Percentiles rank a stretch among this genome's conserved stretches.
phyloP scores from a whole-genome alignment of 2,888 invertebrate genomes.

The Phengaris arion region DNA sequence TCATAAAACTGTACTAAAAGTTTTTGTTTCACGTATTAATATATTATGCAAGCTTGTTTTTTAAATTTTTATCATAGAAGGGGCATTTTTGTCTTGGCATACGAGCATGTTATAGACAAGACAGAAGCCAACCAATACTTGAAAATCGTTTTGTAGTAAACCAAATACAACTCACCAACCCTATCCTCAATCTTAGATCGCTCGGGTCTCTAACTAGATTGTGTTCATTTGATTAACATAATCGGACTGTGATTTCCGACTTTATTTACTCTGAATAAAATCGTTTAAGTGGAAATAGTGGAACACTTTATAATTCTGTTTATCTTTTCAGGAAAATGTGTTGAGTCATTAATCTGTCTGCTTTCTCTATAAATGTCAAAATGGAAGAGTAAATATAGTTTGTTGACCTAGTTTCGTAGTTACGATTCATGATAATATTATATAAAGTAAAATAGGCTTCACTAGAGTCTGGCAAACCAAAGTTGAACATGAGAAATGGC shows the following conservation, averaged over 20 bases:
- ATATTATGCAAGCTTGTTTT: too few species aligned
- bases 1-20: too few species aligned
- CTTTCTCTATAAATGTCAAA: slow-evolving; percentile 4
- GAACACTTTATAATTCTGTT: slow-evolving; percentile 8
- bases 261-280: slow-evolving; percentile 35
- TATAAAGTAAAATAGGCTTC: too few species aligned
- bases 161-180: neutral
- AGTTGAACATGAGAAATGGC: too few species aligned
- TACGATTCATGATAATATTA: neutral
- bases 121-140: neutral
- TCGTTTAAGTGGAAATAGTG: slow-evolving; percentile 17
- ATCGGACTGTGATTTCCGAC: slow-evolving; percentile 38
- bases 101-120: too few species aligned
- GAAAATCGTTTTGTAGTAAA: neutral
- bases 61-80: too few species aligned
- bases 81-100: too few species aligned
- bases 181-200: slow-evolving; percentile 34
- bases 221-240: slow-evolving; percentile 38
- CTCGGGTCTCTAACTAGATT: slow-evolving; percentile 33
- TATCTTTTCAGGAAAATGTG: slow-evolving; percentile 14
- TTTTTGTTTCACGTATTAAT: too few species aligned
- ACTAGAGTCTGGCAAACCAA: too few species aligned
- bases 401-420: slow-evolving; percentile 4
- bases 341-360: neutral
- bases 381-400: slow-evolving; percentile 1